Base-by-base conservation (phyloP, 1,140 invertebrate genomes). In the Spodoptera litura region DNA sequence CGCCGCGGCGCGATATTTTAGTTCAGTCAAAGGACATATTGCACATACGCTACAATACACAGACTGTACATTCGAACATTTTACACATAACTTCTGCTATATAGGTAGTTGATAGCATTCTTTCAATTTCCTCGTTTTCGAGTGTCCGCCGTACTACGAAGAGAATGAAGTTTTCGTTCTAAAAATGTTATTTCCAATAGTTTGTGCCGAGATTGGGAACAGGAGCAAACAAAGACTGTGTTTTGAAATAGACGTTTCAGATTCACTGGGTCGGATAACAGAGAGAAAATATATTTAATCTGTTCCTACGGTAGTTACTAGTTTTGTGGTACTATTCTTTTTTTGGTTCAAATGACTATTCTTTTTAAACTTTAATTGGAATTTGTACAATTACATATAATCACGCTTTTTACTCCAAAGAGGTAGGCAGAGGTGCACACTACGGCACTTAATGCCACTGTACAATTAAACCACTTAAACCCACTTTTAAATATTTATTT, bases 161-260 rank as follows among this genome's bases (percentile, higher is more conserved):
- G 8, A 4, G 5, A 12, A 52, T 31, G 44, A 4, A 52, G 38
- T 31, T 53, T 12, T 49, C 49, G 51, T 61, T 59, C 25, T 51
- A 35, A 74, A 61, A 74, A 74, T 74, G 44, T 74, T 59, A 74
- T 74, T 74, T 61, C 20, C 44, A 49, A 74, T 25, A 15, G 71
- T 74, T 61, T 61, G 44, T 74, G 0, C 20, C 13, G 13, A 59
- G 31, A 74, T 49, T 64, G n/a, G 49, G 25, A 12, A 64, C 44
- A 64, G 38, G 3, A 44, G 31, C 31, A 52, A 31, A 75, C 38
- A 44, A 62, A 62, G 15, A 72, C 13, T 31, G 53, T 55, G 13
- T 56, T 20, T 25, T 44, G n/a, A 71, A 72, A 72, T 56, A 66
- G 62, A 49, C 38, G 20, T 66, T 66, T 66, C 38, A 66, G n/a